A percentile compares a stretch with the other conserved stretches of the same genome.
phyloP scores from a whole-genome alignment of 2,113 vertebrate genomes.

The Zapornia atra region DNA sequence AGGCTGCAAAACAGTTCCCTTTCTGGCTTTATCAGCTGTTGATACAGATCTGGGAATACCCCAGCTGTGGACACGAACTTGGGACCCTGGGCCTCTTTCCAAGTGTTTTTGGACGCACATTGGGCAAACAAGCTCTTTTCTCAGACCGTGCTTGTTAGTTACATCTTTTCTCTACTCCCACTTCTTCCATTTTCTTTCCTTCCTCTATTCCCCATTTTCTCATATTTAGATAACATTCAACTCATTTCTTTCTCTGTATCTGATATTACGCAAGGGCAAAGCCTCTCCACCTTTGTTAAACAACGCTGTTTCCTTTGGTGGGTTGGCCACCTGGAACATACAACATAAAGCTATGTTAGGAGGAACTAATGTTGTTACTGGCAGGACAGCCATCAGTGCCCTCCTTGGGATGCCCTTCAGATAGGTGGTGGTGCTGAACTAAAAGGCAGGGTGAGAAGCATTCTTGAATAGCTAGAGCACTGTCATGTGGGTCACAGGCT shows the following conservation, averaged over 20 bases:
- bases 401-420: background rate
- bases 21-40: background rate
- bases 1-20: background rate
- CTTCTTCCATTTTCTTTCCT: background rate
- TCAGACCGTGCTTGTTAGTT: background rate
- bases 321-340: background rate
- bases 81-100: background rate
- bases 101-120: background rate
- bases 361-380: background rate
- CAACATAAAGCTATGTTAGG: background rate
- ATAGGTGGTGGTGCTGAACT: background rate
- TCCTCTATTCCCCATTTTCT: background rate
- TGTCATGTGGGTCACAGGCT: background rate
- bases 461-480: background rate
- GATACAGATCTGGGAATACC: slow-evolving; percentile 17
- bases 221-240: background rate
- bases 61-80: background rate
- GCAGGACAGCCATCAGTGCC: background rate
- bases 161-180: background rate
- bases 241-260: background rate
- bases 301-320: slow-evolving; percentile 3
- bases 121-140: slow-evolving; percentile 34
- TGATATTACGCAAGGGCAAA: slow-evolving; percentile 7
- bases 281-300: slow-evolving; percentile 31
- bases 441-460: background rate